Evolutionary conservation across 92 coral and sea anemone species (phyloP).

Genomic region (Porites cylindrica): DNA sequence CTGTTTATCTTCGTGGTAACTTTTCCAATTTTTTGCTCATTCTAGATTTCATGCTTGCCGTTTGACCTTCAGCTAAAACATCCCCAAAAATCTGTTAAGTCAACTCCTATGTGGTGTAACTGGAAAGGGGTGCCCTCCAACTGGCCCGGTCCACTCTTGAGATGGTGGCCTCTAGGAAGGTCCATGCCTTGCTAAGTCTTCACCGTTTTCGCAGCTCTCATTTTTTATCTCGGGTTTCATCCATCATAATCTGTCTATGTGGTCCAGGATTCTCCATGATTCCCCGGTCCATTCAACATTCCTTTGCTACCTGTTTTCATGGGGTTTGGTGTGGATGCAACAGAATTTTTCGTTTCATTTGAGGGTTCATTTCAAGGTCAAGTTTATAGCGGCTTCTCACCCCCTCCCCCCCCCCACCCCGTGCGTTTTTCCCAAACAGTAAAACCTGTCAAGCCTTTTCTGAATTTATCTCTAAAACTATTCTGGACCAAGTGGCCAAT

Average conservation of each 20-base stretch:
- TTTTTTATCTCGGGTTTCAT: slow-evolving; percentile 31
- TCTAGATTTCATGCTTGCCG: neutral
- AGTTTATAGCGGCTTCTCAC: slow-evolving; percentile 1
- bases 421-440: slow-evolving; percentile 2
- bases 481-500: slow-evolving; percentile 28
- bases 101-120: slow-evolving; percentile 22
- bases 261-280: slow-evolving; percentile 9
- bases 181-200: slow-evolving; percentile 27
- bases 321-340: slow-evolving; percentile 24
- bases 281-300: slow-evolving; percentile 5
- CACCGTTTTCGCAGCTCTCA: slow-evolving; percentile 35
- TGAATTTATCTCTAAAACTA: slow-evolving; percentile 28
- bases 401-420: slow-evolving; percentile 20
- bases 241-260: slow-evolving; percentile 23
- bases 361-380: neutral
- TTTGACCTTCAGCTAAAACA: slow-evolving; percentile 10
- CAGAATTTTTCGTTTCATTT: slow-evolving; percentile 8
- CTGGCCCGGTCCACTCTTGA: slow-evolving; percentile 28
- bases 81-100: slow-evolving; percentile 18
- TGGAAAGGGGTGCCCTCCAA: slow-evolving; percentile 21
- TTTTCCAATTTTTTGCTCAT: neutral
- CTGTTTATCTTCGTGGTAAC: neutral
- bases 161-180: slow-evolving; percentile 40
- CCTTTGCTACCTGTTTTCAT: slow-evolving; percentile 17
- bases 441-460: slow-evolving; percentile 28